Percentiles rank a stretch among this genome's conserved stretches.
phyloP scores from a whole-genome alignment of 2,888 invertebrate genomes.

The Cryptocheilus praepositus region DNA sequence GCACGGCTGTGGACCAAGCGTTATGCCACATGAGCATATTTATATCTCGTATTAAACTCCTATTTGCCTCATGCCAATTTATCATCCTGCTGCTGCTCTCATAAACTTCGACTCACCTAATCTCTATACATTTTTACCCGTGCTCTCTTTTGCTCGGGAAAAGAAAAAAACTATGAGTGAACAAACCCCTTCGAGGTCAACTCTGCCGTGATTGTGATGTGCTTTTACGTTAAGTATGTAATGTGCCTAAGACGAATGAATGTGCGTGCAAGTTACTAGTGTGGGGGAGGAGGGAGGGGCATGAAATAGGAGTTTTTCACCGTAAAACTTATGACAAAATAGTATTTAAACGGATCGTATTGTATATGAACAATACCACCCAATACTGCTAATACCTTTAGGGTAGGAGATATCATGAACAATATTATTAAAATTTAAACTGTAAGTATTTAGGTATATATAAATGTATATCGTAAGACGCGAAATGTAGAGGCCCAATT shows the following conservation, averaged over 20 bases:
- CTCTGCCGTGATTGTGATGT: constrained; percentile 56
- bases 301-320: constrained; percentile 51
- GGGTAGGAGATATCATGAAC: constrained; percentile 61
- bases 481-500: constrained; percentile 41
- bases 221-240: constrained; percentile 60
- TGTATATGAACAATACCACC: constrained; percentile 45
- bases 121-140: constrained; percentile 40
- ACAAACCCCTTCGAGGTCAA: constrained; percentile 43
- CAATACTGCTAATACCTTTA: constrained; percentile 54
- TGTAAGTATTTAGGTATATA: constrained; percentile 67
- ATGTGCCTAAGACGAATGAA: constrained; percentile 60
- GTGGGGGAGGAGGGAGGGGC: constrained; percentile 31
- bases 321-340: constrained; percentile 57
- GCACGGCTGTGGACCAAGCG: constrained; percentile 99
- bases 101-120: constrained; percentile 34
- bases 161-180: constrained; percentile 20
- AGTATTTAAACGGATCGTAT: constrained; percentile 63
- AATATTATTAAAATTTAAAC: constrained; percentile 64
- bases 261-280: constrained; percentile 50
- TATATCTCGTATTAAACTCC: constrained; percentile 49
- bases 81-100: constrained; percentile 41
- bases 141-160: constrained; percentile 25
- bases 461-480: constrained; percentile 41
- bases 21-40: constrained; percentile 88
- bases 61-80: constrained; percentile 68